A percentile compares a stretch with the other conserved stretches of the same genome.
These are phyloP conservation scores for Cliona cf. orientalis DNA, from an alignment of 37 sponge, comb jelly and placozoan species.

Conservation along the genomic window DNA sequence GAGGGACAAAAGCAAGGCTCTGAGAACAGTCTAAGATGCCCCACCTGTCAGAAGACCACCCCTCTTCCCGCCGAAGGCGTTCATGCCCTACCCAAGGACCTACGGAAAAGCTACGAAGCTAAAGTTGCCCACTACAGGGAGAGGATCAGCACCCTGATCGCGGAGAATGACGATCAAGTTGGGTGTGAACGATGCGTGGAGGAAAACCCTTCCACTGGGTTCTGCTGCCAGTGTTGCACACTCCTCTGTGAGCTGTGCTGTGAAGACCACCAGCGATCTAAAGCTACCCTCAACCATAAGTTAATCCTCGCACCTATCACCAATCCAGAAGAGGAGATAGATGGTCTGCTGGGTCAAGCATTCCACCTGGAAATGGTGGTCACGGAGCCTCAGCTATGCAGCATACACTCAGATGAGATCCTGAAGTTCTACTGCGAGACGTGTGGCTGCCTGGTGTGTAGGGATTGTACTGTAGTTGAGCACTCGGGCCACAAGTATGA, in stretches of 20 bases:
- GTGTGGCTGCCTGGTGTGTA: conserved; percentile 28
- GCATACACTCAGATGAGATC: conserved; percentile 22
- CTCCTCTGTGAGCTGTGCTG: conserved; percentile 49
- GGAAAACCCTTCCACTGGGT: conserved; percentile 20
- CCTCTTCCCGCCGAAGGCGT: conserved; percentile 14
- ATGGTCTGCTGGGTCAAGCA: neutral
- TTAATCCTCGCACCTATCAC: conserved; percentile 7
- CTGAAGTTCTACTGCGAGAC: conserved; percentile 56
- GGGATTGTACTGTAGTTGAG: conserved; percentile 38
- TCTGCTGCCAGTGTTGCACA: conserved; percentile 50
- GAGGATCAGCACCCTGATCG: no score
- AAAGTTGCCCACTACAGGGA: conserved; percentile 25
- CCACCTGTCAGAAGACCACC: conserved; percentile 21
- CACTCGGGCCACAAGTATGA: conserved; percentile 36
- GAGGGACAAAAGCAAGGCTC: conserved; percentile 24
- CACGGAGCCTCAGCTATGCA: no score
- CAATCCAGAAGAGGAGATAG: neutral
- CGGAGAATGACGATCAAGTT: neutral
- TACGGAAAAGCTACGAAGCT: conserved; percentile 30
- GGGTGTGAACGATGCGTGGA: conserved; percentile 47
- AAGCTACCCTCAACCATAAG: conserved; percentile 31
- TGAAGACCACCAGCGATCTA: conserved; percentile 26
- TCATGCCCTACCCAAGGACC: conserved; percentile 21
- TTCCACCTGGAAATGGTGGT: conserved; percentile 5
- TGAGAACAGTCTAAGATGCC: conserved; percentile 8